These are phyloP conservation scores for Cebus imitator DNA, from an alignment of 2,113 vertebrate genomes.

Conservation along the genomic window DNA sequence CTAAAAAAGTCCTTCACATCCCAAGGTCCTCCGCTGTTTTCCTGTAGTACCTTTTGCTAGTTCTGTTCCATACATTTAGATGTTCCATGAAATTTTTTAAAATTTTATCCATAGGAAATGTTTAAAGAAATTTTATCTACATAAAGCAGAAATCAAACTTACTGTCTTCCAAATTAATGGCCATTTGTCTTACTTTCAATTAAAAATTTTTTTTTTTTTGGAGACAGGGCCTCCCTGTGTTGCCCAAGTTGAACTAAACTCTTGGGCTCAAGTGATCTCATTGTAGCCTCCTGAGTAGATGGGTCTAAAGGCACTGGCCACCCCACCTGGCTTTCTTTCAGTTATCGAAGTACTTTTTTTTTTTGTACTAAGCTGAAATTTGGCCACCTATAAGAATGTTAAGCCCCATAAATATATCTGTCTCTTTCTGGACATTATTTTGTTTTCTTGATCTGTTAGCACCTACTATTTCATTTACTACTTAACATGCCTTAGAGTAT, in stretches of 20 bases:
- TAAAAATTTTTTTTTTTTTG: not conserved
- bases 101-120: not conserved
- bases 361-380: not conserved
- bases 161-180: not conserved
- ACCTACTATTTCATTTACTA: not conserved
- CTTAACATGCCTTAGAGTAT: not conserved
- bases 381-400: not conserved
- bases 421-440: not conserved
- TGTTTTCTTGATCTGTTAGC: not conserved
- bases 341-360: not conserved
- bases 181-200: not conserved
- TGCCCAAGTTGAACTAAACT: not conserved
- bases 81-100: not conserved
- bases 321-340: not conserved
- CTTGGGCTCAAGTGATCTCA: not conserved
- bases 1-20: not conserved
- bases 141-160: not conserved
- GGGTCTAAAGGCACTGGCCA: not conserved
- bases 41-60: not conserved
- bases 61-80: not conserved
- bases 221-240: not conserved
- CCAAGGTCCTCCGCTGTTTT: not conserved
- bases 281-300: not conserved
- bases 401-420: not conserved
- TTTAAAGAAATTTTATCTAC: not conserved